Conservation (phyloP, 2,113 vertebrate species). For the Zingel zingel region DNA sequence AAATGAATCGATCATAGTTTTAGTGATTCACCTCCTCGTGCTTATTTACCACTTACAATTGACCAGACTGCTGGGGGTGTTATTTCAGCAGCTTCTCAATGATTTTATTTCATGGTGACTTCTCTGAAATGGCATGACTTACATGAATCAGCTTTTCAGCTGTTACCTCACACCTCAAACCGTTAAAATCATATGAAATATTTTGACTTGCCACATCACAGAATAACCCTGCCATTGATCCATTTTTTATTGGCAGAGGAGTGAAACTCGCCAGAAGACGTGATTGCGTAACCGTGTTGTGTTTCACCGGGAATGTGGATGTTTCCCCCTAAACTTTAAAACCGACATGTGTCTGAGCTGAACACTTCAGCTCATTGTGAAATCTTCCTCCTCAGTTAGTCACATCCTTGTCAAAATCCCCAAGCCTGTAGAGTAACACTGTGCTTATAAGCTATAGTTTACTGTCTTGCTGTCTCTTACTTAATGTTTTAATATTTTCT, state of each 20-base stretch:
- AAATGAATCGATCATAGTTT: not conserved
- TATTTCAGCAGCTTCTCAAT: not conserved
- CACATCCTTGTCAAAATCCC: conserved; percentile 8
- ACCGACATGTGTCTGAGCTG: not conserved
- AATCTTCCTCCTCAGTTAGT: conserved; percentile 25
- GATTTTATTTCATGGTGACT: not conserved
- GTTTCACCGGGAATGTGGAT: not conserved
- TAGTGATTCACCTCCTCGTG: not conserved
- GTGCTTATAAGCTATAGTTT: not conserved
- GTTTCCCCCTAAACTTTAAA: conserved; percentile 5
- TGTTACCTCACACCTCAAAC: conserved; percentile 13
- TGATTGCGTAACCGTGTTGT: not conserved
- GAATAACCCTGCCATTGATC: not conserved
- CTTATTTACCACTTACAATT: not conserved
- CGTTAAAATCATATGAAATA: not conserved
- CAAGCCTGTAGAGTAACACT: not conserved
- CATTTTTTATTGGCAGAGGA: not conserved
- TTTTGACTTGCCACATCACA: conserved; percentile 35
- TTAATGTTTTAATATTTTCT: not conserved
- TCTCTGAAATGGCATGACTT: not conserved
- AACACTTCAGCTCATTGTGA: conserved; percentile 46
- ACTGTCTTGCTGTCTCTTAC: not conserved
- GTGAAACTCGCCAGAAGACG: not conserved
- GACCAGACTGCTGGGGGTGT: not conserved
- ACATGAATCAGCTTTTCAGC: conserved; percentile 15